Conservation (phyloP, 2,113 vertebrate species). For the Pluvianellus socialis region DNA sequence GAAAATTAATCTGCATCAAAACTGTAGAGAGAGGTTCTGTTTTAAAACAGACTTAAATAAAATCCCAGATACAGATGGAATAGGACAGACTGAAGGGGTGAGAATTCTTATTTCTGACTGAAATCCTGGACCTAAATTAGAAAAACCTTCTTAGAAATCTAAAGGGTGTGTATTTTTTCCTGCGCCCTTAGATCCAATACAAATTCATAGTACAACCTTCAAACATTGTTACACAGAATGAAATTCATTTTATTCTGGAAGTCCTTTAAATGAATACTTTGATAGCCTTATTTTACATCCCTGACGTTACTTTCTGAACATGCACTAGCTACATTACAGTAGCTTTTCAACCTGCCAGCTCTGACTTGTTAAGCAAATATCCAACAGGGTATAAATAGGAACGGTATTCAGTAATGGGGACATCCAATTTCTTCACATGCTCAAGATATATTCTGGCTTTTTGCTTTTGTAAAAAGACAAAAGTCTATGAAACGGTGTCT, state of each 20-base stretch:
- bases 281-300: background rate
- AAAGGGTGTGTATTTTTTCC: background rate
- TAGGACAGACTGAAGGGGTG: background rate
- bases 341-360: background rate
- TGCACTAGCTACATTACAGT: background rate
- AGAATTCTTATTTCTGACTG: background rate
- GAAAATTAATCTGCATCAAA: background rate
- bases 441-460: background rate
- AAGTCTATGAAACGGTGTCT: background rate
- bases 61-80: background rate
- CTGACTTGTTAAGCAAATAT: slow-evolving; percentile 3
- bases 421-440: background rate
- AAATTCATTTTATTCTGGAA: background rate
- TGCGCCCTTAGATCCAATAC: background rate
- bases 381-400: background rate
- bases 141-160: background rate
- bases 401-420: background rate
- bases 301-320: background rate
- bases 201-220: background rate
- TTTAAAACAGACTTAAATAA: background rate
- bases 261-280: background rate
- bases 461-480: background rate
- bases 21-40: background rate
- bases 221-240: background rate
- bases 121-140: background rate